phyloP scores from a whole-genome alignment of 2,797 vertebrate species.

The Pithecia hirsuta region DNA sequence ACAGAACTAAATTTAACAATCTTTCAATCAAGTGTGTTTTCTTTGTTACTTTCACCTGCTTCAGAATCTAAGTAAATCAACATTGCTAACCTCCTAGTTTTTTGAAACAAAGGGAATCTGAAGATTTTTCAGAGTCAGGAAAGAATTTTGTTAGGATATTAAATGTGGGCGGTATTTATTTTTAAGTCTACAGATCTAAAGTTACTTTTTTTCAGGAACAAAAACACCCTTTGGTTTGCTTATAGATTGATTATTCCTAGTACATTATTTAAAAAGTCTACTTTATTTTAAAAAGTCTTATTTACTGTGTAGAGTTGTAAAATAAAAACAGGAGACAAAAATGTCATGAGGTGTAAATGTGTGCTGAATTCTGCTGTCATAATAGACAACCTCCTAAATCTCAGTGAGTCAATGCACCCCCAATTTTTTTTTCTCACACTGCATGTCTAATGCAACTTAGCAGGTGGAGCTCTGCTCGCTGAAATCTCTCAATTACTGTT shows the following conservation, averaged over 20 bases:
- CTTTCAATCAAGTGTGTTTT: not conserved
- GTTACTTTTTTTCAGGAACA: conserved; percentile 28
- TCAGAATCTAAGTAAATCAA: not conserved
- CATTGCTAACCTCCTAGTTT: not conserved
- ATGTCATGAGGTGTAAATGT: not conserved
- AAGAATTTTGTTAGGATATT: not conserved
- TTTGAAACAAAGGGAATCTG: not conserved
- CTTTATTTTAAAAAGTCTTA: not conserved
- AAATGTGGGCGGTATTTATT: not conserved
- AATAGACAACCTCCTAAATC: not conserved
- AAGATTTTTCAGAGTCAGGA: not conserved
- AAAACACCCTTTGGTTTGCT: not conserved
- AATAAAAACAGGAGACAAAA: not conserved
- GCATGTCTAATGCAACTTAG: not conserved
- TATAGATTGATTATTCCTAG: not conserved
- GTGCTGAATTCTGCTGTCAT: not conserved
- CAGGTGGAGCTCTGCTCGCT: not conserved
- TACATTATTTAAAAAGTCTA: not conserved
- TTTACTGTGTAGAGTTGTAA: not conserved
- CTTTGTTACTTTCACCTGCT: not conserved
- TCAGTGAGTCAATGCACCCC: not conserved
- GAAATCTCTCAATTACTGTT: not conserved
- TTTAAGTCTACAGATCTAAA: not conserved
- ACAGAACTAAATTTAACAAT: not conserved
- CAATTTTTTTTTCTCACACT: not conserved